A percentile compares a stretch with the other conserved stretches of the same genome.
Evolutionary conservation across 2,888 invertebrate genomes (phyloP).

Genomic region (Eupithecia exiguata): DNA sequence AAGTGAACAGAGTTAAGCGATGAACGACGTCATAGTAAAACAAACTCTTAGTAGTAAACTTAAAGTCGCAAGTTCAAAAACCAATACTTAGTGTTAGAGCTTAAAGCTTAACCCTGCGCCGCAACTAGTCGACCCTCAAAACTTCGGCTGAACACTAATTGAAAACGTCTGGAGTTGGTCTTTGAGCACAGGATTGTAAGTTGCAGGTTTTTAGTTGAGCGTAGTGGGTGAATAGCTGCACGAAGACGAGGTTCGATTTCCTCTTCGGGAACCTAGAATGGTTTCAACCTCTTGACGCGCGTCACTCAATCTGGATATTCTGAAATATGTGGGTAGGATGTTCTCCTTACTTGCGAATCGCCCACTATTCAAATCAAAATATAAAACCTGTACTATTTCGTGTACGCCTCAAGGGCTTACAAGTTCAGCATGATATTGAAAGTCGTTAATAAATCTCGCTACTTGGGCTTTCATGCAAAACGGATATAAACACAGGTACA

Average conservation of each 20-base stretch:
- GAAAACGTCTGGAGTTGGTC: slow-evolving; percentile 1
- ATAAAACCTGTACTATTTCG: neutral
- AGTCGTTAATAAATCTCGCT: neutral
- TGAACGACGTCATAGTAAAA: neutral
- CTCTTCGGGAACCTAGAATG: neutral
- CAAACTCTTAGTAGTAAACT: neutral
- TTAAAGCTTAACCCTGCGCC: neutral
- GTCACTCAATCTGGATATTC: too few relatives aligned
- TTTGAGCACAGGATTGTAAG: neutral
- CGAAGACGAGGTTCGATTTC: neutral
- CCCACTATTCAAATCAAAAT: neutral
- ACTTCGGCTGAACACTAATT: neutral
- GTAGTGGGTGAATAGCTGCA: neutral
- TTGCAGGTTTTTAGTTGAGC: neutral
- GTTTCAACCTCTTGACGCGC: too few relatives aligned
- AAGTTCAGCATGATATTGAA: neutral
- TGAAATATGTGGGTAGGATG: neutral
- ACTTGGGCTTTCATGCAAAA: neutral
- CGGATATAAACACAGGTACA: neutral
- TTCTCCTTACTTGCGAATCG: neutral
- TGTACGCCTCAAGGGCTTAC: neutral
- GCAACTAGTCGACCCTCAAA: neutral
- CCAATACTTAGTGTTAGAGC: neutral
- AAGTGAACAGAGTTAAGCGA: neutral
- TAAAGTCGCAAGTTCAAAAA: neutral